Evolutionary conservation across 1,140 invertebrate genomes (phyloP), one percentile per base, ranked within the genome.

Genomic region (Apis florea): DNA sequence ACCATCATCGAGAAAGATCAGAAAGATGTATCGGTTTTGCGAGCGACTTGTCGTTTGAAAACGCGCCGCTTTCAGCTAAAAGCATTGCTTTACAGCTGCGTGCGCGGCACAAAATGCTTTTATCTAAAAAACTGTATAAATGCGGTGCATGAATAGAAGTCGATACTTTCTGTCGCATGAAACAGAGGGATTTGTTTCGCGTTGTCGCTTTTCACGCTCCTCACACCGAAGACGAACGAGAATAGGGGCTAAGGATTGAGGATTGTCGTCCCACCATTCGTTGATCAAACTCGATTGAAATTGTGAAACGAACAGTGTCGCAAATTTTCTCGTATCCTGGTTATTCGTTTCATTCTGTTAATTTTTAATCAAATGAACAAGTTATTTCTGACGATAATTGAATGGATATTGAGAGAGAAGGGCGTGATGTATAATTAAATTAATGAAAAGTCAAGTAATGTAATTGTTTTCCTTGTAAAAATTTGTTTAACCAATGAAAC

Each of bases 61-160:
- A 74, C 70, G 70, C 26, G 2, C 31, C 31, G 72, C 59, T 74
- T 74, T 74, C 72, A 74, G n/a, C 72, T 74, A 74, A 74, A 74
- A 74, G 72, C 72, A n/a, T 74, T 51, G 72, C 72, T 74, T 63
- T 74, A 9, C 72, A 31, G 72, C 59, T 21, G 72, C 72, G 59
- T 21, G 59, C 72, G 24, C 15, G 72, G 59, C 72, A 64, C 5
- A 74, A 63, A 74, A 74, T 63, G 72, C 72, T 74, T 74, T 74
- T 74, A 74, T 74, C 72, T 74, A 74, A 74, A 74, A 74, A 74
- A 74, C 72, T 63, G 59, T 74, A 63, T 51, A 74, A 74, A 74
- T 63, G 47, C 59, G 56, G 64, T 4, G 56, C 15, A 26, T 74
- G 72, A 74, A 74, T 74, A 63, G 59, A 63, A 63, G 72, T 74